Evolutionary conservation across 2,888 invertebrate genomes (phyloP).

Genomic region (Branchipolynoe longqiensis): DNA sequence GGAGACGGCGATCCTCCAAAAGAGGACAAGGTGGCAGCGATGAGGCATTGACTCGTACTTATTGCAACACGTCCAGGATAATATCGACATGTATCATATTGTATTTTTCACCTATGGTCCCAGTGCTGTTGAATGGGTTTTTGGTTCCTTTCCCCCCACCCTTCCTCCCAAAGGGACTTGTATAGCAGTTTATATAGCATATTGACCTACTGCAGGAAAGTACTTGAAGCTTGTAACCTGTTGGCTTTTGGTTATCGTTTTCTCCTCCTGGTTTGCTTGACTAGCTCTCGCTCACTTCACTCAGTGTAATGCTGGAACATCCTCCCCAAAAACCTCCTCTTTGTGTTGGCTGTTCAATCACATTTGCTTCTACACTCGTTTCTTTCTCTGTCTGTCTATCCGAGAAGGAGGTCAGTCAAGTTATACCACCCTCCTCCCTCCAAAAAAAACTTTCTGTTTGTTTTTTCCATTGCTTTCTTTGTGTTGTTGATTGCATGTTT

Average conservation of each 20-base stretch:
- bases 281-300: too few relatives aligned
- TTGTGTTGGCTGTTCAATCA: too few relatives aligned
- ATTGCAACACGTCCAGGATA: conserved; percentile 35
- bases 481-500: conserved; percentile 29
- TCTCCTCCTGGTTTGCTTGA: neutral
- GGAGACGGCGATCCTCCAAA: neutral
- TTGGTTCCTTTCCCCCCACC: too few relatives aligned
- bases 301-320: too few relatives aligned
- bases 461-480: neutral
- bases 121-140: conserved; percentile 52
- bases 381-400: too few relatives aligned
- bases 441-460: neutral
- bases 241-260: conserved; percentile 27
- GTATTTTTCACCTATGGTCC: conserved; percentile 43
- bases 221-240: conserved; percentile 46
- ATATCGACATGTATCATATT: conserved; percentile 43
- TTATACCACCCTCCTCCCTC: too few relatives aligned
- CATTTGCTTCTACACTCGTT: neutral
- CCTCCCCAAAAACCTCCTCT: too few relatives aligned
- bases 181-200: conserved; percentile 17
- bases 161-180: conserved; percentile 49
- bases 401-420: too few relatives aligned
- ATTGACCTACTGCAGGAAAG: neutral
- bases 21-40: neutral
- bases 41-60: neutral